Conservation (phyloP, 2,797 vertebrate species). For the Amblyopsis hoosieri region DNA sequence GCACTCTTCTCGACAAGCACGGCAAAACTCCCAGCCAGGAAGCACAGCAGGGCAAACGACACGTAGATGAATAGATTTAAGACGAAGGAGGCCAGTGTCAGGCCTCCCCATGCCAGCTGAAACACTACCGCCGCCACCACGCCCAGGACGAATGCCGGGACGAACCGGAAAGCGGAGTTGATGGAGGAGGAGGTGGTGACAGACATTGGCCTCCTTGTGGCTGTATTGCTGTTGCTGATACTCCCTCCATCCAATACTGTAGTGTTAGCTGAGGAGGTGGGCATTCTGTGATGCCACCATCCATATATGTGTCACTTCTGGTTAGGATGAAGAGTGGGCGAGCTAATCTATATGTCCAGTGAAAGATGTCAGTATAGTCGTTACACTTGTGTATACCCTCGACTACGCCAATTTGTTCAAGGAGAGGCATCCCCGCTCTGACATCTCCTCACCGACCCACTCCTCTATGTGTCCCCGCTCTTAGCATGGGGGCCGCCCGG, state of each 20-base stretch:
- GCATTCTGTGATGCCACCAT: slow-evolving; percentile 75
- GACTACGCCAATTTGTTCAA: slow-evolving; percentile 53
- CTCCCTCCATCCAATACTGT: slow-evolving; percentile 52
- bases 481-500: slow-evolving; percentile 41
- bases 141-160: slow-evolving; percentile 74
- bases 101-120: slow-evolving; percentile 76
- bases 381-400: slow-evolving; percentile 41
- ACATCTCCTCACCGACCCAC: slow-evolving; percentile 61
- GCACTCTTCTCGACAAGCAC: slow-evolving; percentile 77
- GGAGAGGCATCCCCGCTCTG: slow-evolving; percentile 67
- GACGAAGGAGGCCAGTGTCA: slow-evolving; percentile 78
- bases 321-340: slow-evolving; percentile 36
- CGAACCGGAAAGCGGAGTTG: slow-evolving; percentile 63
- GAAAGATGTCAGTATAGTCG: slow-evolving; percentile 31
- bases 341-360: slow-evolving; percentile 17
- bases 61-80: slow-evolving; percentile 81
- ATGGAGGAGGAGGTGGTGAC: slow-evolving; percentile 32
- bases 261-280: slow-evolving; percentile 58
- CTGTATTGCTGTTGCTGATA: slow-evolving; percentile 30
- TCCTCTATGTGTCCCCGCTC: slow-evolving; percentile 30
- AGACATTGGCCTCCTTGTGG: slow-evolving; percentile 62
- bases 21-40: slow-evolving; percentile 77
- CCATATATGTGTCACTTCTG: slow-evolving; percentile 60
- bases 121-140: slow-evolving; percentile 74
- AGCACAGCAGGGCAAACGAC: slow-evolving; percentile 78